Percentiles rank a stretch among this genome's conserved stretches.
These are phyloP conservation scores for Clangula hyemalis DNA, from an alignment of 2,797 vertebrate species.

Conservation along the genomic window DNA sequence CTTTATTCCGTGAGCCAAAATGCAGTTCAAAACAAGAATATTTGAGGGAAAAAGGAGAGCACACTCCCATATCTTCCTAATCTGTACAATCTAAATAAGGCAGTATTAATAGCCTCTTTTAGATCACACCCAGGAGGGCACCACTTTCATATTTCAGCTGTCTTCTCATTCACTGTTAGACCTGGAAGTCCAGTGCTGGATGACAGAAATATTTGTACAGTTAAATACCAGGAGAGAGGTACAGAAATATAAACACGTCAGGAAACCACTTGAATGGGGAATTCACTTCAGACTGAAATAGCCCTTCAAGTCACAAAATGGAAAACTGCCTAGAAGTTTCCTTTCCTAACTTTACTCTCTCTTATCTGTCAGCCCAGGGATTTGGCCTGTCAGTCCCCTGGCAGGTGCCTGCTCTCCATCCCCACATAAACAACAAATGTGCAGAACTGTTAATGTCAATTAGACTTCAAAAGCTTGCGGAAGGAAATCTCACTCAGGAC, in stretches of 20 bases:
- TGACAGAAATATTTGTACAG: slow-evolving; percentile 32
- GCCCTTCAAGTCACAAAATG: slow-evolving; percentile 4
- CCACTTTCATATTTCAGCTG: slow-evolving; percentile 8
- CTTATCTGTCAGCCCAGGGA: background rate
- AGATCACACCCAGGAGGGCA: background rate
- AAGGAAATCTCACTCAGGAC: background rate
- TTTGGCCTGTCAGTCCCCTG: background rate
- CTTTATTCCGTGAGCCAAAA: background rate
- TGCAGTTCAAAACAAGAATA: background rate
- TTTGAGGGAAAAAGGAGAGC: background rate
- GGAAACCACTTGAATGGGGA: background rate
- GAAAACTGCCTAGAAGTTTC: slow-evolving; percentile 8
- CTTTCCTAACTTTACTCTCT: background rate
- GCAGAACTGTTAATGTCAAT: background rate
- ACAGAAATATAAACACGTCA: background rate
- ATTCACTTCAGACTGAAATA: slow-evolving; percentile 14
- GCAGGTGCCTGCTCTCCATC: background rate
- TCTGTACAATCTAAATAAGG: background rate
- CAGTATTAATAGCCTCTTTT: background rate
- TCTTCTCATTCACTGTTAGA: slow-evolving; percentile 14
- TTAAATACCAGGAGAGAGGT: slow-evolving; percentile 16
- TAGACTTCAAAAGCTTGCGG: background rate
- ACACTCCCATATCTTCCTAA: background rate
- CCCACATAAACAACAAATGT: background rate
- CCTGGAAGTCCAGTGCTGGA: background rate